Conservation (phyloP, 2,797 vertebrate genomes). For the Diplodus puntazzo region DNA sequence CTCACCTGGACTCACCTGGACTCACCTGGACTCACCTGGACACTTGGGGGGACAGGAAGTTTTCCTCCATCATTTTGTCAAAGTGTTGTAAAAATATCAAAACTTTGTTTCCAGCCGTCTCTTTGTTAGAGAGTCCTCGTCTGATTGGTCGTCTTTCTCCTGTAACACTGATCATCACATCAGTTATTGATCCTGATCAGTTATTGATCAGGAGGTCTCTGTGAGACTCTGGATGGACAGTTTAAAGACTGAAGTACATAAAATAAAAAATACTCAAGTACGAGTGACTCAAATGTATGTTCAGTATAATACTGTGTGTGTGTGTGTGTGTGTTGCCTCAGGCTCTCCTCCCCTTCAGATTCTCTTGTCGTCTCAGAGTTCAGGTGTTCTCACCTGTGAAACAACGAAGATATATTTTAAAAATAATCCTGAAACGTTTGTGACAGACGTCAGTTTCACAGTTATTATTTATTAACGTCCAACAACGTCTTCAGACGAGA, state of each 20-base stretch:
- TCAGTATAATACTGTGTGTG: no score
- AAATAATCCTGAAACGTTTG: not conserved
- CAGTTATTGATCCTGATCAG: no score
- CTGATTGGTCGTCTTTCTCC: no score
- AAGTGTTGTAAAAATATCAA: not conserved
- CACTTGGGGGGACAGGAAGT: no score
- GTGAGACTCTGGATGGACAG: no score
- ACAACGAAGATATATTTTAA: not conserved
- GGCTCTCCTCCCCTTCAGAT: not conserved
- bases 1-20: not conserved
- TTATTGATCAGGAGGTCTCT: no score
- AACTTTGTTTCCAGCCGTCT: not conserved
- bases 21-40: not conserved
- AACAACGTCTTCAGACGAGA: not conserved
- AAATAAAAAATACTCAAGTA: no score
- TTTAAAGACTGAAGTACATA: no score
- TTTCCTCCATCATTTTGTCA: not conserved
- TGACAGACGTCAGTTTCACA: not conserved
- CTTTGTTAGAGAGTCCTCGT: no score
- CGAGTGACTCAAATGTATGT: no score
- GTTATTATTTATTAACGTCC: not conserved
- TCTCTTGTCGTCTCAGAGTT: slow-evolving; percentile 1
- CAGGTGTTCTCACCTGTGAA: not conserved
- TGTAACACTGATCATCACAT: not conserved
- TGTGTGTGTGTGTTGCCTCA: slow-evolving; percentile 1